Conservation (phyloP, 2,113 vertebrate genomes). For the Lathamus discolor region DNA sequence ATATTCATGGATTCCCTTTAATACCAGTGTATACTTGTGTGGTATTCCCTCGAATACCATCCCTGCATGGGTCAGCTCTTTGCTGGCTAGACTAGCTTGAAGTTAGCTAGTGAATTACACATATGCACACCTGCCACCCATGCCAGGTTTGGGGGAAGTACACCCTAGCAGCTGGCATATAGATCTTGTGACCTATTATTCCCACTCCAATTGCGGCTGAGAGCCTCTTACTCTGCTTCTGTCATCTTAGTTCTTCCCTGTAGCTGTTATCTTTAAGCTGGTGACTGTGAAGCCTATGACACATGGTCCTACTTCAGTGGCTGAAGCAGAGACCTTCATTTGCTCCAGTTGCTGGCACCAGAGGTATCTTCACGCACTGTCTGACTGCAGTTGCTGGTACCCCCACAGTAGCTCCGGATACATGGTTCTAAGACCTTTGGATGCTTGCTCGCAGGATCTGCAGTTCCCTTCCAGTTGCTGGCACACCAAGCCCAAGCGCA, state of each 20-base stretch:
- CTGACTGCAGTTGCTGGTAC: neutral
- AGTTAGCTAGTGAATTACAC: neutral
- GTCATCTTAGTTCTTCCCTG: neutral
- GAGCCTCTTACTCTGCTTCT: neutral
- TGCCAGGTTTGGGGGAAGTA: neutral
- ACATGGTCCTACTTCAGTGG: neutral
- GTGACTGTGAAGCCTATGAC: neutral
- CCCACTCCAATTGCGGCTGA: neutral
- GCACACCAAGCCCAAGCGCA: neutral
- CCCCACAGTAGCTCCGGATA: neutral
- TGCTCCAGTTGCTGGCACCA: neutral
- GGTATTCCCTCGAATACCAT: neutral
- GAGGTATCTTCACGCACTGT: neutral
- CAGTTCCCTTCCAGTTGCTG: neutral
- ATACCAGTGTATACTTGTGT: neutral
- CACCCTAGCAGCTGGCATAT: neutral
- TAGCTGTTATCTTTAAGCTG: neutral
- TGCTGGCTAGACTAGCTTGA: neutral
- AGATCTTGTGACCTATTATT: neutral
- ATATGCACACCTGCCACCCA: no score
- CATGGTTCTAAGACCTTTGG: neutral
- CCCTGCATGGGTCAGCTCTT: neutral
- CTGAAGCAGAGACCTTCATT: neutral
- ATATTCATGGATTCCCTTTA: neutral
- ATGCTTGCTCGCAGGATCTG: accelerated